Conservation (phyloP, 2,113 vertebrate genomes). For the Proterorhinus semilunaris region DNA sequence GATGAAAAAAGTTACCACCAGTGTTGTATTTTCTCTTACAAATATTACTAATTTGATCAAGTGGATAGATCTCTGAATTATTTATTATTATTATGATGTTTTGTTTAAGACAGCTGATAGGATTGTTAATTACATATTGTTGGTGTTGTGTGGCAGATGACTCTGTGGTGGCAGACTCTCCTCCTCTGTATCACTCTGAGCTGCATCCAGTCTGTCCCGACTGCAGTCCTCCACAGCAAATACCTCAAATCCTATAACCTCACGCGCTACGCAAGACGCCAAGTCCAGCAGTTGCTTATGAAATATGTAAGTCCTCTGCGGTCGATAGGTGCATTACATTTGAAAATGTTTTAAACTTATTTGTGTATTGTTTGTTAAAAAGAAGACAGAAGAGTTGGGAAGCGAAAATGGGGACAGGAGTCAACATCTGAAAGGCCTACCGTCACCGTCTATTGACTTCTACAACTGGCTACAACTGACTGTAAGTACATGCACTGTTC, state of each 20-base stretch:
- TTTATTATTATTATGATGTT: no score
- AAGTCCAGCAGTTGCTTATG: slow-evolving; percentile 60
- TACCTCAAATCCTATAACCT: slow-evolving; percentile 63
- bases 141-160: slow-evolving; percentile 62
- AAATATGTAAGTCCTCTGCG: slow-evolving; percentile 60
- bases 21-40: no score
- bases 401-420: slow-evolving; percentile 56
- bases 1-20: no score
- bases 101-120: no score
- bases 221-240: slow-evolving; percentile 12
- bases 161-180: slow-evolving; percentile 33
- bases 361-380: neutral
- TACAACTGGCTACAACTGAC: slow-evolving; percentile 65
- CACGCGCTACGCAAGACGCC: slow-evolving; percentile 46
- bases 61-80: no score
- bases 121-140: neutral
- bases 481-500: slow-evolving; percentile 56
- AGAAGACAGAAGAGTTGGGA: slow-evolving; percentile 72
- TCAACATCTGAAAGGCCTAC: slow-evolving; percentile 53
- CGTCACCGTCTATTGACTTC: slow-evolving; percentile 65
- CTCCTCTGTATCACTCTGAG: slow-evolving; percentile 32
- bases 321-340: neutral
- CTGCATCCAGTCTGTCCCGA: slow-evolving; percentile 29
- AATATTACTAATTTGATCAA: no score
- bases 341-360: neutral